Conservation (phyloP, 2,113 vertebrate genomes). For the Leptodactylus fuscus region DNA sequence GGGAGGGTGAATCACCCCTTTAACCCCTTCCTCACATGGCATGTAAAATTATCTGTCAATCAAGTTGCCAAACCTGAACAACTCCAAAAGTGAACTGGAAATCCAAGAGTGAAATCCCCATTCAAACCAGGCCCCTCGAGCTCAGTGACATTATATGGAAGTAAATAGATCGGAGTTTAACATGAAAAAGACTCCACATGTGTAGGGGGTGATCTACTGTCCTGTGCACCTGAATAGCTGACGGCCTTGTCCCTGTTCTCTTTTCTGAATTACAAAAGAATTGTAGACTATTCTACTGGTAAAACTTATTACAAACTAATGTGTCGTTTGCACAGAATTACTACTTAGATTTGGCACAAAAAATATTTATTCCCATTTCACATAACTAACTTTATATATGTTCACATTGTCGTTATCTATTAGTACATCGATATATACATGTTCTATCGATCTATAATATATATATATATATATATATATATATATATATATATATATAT, state of each 20-base stretch:
- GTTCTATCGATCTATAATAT: too few relatives aligned
- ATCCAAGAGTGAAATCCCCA: conserved; percentile 47
- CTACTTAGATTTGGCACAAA: neutral
- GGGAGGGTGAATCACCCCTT: neutral
- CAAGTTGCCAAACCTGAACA: neutral
- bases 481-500: neutral
- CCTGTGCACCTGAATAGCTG: neutral
- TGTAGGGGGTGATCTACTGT: neutral
- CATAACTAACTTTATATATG: too few relatives aligned
- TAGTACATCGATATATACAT: too few relatives aligned
- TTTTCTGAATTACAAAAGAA: neutral
- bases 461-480: neutral
- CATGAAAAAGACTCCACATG: conserved; percentile 1
- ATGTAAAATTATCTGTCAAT: neutral
- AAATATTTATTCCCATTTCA: neutral
- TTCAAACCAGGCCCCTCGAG: conserved; percentile 75
- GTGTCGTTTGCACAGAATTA: neutral
- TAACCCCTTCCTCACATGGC: conserved; percentile 20
- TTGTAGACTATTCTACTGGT: neutral
- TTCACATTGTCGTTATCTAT: too few relatives aligned
- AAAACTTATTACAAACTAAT: neutral
- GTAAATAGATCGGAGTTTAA: conserved; percentile 69
- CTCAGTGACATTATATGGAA: conserved; percentile 72
- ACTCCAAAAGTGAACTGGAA: neutral
- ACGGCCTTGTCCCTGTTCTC: neutral